Percentiles rank a stretch among this genome's conserved stretches.
phyloP scores from a whole-genome alignment of 1,140 invertebrate species.

The Callitettix versicolor region DNA sequence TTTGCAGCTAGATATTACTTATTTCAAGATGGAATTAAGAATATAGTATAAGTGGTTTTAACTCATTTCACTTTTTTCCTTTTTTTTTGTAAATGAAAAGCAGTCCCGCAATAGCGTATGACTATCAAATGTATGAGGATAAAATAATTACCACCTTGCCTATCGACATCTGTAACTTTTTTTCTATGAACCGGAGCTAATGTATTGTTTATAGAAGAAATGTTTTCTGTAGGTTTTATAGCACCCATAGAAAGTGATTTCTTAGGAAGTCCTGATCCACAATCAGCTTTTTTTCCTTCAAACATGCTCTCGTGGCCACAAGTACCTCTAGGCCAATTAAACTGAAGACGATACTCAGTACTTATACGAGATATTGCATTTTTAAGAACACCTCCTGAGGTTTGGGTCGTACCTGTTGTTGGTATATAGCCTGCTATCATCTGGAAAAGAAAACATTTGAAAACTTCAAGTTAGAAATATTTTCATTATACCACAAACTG shows the following conservation, averaged over 20 bases:
- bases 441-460: slow-evolving; percentile 12
- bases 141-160: slow-evolving; percentile 34
- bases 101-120: neutral
- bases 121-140: slow-evolving; percentile 3
- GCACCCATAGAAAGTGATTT: slow-evolving; percentile 81
- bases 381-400: slow-evolving; percentile 45
- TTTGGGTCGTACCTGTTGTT: slow-evolving; percentile 2
- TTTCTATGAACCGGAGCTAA: slow-evolving; percentile 49
- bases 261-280: slow-evolving; percentile 37
- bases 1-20: too few relatives aligned
- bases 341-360: slow-evolving; percentile 79
- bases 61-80: too few relatives aligned
- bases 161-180: slow-evolving; percentile 33
- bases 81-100: neutral
- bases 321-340: slow-evolving; percentile 59
- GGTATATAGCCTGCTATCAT: too few relatives aligned
- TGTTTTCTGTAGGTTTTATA: slow-evolving; percentile 35
- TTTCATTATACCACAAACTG: neutral
- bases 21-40: too few relatives aligned
- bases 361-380: slow-evolving; percentile 62
- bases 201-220: slow-evolving; percentile 1
- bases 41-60: too few relatives aligned
- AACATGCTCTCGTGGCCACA: too few relatives aligned
- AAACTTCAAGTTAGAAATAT: neutral
- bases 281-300: slow-evolving; percentile 18